Conservation (phyloP, 2,797 vertebrate species). For the Argentina silus region DNA sequence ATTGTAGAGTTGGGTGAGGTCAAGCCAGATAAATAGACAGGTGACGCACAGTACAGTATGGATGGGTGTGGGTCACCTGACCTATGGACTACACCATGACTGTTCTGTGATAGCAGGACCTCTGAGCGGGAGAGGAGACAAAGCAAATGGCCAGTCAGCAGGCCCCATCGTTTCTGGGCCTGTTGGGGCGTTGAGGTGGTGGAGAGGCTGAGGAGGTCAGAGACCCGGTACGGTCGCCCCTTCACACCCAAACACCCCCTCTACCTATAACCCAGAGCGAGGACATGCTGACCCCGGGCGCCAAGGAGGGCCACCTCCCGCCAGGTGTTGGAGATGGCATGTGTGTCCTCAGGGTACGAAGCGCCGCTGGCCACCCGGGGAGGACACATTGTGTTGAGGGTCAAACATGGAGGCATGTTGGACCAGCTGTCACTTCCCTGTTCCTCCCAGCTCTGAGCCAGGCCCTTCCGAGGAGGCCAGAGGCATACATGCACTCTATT, state of each 20-base stretch:
- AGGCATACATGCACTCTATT: constrained; percentile 70
- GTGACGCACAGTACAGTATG: constrained; percentile 65
- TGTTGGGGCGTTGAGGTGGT: constrained; percentile 68
- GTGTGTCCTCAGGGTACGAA: constrained; percentile 74
- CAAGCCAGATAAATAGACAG: constrained; percentile 43
- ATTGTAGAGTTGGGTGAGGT: constrained; percentile 57
- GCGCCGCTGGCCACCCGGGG: constrained; percentile 64
- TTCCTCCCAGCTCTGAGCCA: constrained; percentile 66
- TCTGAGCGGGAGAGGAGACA: constrained; percentile 54
- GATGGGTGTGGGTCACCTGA: constrained; percentile 68
- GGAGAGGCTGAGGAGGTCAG: constrained; percentile 68
- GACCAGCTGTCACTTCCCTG: constrained; percentile 84
- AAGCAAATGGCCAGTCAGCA: constrained; percentile 69
- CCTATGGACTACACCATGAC: constrained; percentile 64
- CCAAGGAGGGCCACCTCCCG: constrained; percentile 69
- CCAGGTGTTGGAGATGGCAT: constrained; percentile 77
- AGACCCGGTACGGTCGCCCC: constrained; percentile 51
- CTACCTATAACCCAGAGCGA: constrained; percentile 61
- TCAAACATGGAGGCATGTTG: constrained; percentile 81
- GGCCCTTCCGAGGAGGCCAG: constrained; percentile 71
- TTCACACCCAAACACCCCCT: constrained; percentile 46
- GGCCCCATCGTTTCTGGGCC: constrained; percentile 69
- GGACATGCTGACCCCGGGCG: constrained; percentile 68
- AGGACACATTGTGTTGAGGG: constrained; percentile 76
- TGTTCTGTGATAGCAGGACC: constrained; percentile 67